Evolutionary conservation across 2,888 invertebrate species (phyloP), one percentile per base, ranked within the genome.

Genomic region (Mythimna vitellina): DNA sequence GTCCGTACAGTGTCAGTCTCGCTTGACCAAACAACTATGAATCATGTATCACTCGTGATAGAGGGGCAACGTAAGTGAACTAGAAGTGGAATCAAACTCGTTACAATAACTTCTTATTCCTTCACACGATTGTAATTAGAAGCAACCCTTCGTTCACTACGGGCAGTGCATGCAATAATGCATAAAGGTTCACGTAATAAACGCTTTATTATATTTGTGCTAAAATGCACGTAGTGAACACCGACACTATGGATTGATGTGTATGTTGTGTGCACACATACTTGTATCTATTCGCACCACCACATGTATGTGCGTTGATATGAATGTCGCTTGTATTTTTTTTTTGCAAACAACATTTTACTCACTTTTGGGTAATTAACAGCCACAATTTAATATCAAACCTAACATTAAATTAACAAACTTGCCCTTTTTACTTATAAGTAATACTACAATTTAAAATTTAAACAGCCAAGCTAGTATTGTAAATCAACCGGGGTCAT

Each of bases 401-500:
- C 54, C 22, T 56, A n/a, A 67, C 66, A 66, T 57, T 68, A 54
- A 58, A 76, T 53, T 57, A 58, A 79, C 63, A 70, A 49, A 42
- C 70, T 80, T 70, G 56, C 57, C 57, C 76, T 69, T 69, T 68
- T 69, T n/a, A 74, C 54, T 61, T 67, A 63, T 29, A 29, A 29
- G 29, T 29, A 29, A 29, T 76, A 72, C 82, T 80, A 84, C 66
- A 79, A 72, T 83, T 83, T 86, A 87, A 82, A 87, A 88, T 86
- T 87, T 89, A 88, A 89, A 87, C 91, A 92, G 90, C 90, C 90
- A 91, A 92, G 92, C 92, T 89, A 92, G 93, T 93, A 93, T 92
- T 89, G 92, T 93, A 93, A 93, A 93, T 93, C 92, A 92, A 93
- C 93, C 92, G 94, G 92, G 93, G 95, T 95, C 94, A 95, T 96